phyloP scores from a whole-genome alignment of 2,888 invertebrate genomes.

The Cantharis flavilabris region DNA sequence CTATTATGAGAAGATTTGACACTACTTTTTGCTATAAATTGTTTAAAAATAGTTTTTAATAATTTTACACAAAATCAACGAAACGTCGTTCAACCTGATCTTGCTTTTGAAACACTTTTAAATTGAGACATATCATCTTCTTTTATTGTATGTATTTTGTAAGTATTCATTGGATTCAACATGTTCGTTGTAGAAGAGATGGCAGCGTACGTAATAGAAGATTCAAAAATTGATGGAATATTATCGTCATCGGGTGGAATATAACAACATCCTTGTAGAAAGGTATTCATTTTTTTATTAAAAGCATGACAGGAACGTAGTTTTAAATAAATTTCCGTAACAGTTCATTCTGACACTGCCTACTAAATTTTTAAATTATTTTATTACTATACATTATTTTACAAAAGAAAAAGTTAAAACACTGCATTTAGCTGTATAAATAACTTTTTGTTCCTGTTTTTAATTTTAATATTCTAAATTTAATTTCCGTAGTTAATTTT shows the following conservation, averaged over 20 bases:
- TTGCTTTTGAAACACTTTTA: neutral
- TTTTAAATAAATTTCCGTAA: slow-evolving; percentile 5
- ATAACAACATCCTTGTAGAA: slow-evolving; percentile 15
- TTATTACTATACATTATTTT: neutral
- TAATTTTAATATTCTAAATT: slow-evolving; percentile 66
- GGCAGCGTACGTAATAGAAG: neutral
- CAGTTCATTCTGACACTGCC: slow-evolving; percentile 4
- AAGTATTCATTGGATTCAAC: neutral
- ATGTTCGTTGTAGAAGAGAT: neutral
- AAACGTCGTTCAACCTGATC: neutral
- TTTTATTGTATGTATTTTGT: neutral
- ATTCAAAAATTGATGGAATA: neutral
- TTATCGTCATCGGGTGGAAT: slow-evolving; percentile 12
- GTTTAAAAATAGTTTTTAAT: neutral
- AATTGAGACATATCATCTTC: neutral
- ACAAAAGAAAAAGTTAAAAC: neutral
- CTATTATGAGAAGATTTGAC: neutral
- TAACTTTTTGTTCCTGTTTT: slow-evolving; percentile 65
- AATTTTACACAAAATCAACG: neutral
- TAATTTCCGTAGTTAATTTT: slow-evolving; percentile 55
- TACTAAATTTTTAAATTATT: slow-evolving; percentile 1
- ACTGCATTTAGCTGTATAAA: slow-evolving; percentile 51
- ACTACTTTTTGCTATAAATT: neutral
- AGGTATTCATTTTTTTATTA: slow-evolving; percentile 12
- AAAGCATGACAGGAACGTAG: slow-evolving; percentile 5